These are phyloP conservation scores for Terrapene triunguis DNA, from an alignment of 2,113 vertebrate species.

Conservation along the genomic window DNA sequence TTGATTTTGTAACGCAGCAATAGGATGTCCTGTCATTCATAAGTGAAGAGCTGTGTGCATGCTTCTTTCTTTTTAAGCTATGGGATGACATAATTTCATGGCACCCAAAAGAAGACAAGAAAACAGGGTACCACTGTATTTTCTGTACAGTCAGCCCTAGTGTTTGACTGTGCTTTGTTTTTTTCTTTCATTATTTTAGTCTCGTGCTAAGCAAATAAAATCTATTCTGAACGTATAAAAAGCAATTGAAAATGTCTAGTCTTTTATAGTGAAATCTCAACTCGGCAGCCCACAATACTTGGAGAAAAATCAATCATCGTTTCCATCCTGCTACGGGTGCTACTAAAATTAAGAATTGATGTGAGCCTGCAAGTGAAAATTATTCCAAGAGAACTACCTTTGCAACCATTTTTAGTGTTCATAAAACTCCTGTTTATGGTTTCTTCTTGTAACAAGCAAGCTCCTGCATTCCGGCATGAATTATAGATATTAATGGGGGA, in stretches of 20 bases:
- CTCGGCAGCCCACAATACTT: slow-evolving; percentile 70
- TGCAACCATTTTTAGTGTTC: slow-evolving; percentile 64
- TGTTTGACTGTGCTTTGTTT: not conserved
- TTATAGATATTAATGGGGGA: slow-evolving; percentile 69
- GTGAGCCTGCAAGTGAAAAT: slow-evolving; percentile 68
- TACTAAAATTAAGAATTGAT: slow-evolving; percentile 79
- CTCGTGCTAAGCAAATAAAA: slow-evolving; percentile 78
- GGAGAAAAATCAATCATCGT: slow-evolving; percentile 79
- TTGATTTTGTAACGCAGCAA: not conserved
- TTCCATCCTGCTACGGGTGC: slow-evolving; percentile 66
- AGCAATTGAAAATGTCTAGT: slow-evolving; percentile 80
- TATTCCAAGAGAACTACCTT: slow-evolving; percentile 69
- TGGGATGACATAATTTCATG: not conserved
- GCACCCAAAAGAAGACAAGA: not conserved
- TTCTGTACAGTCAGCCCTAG: not conserved
- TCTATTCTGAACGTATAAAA: slow-evolving; percentile 76
- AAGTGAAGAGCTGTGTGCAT: not conserved
- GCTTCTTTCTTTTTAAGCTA: not conserved
- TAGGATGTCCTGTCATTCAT: not conserved
- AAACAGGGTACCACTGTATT: not conserved
- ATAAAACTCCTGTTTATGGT: slow-evolving; percentile 54
- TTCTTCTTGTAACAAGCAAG: slow-evolving; percentile 53
- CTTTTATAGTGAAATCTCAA: slow-evolving; percentile 74
- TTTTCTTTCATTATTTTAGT: slow-evolving; percentile 46
- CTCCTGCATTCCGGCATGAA: slow-evolving; percentile 65